Conservation (phyloP, 92 coral and sea anemone species). For the Palythoa grandis region DNA sequence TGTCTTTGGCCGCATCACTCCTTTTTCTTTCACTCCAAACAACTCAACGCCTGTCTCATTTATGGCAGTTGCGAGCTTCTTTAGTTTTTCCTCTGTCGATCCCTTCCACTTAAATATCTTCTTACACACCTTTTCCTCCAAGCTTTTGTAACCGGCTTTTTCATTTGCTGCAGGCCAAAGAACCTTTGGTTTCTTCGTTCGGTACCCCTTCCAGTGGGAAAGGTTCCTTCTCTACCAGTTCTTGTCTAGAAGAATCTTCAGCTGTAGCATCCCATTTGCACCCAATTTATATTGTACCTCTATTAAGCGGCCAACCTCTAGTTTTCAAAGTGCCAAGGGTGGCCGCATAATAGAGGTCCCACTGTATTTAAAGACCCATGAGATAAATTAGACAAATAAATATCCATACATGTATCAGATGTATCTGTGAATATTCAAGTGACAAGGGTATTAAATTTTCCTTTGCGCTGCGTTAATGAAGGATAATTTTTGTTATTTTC, state of each 20-base stretch:
- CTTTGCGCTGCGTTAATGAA: conserved; percentile 14
- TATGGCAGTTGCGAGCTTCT: conserved; percentile 9
- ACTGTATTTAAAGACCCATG: too few species aligned
- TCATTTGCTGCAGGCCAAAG: conserved; percentile 18
- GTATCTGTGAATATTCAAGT: conserved; percentile 2
- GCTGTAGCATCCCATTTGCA: too few species aligned
- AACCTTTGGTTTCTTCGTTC: conserved; percentile 21
- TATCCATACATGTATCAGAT: conserved; percentile 11
- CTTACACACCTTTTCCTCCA: conserved; percentile 20
- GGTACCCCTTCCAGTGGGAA: background rate
- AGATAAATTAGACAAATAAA: conserved; percentile 17
- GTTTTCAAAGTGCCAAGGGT: too few species aligned
- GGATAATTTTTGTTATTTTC: conserved; percentile 14
- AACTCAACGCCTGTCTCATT: background rate
- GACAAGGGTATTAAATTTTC: background rate
- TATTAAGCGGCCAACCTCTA: too few species aligned
- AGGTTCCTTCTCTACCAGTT: background rate
- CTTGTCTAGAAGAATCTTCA: background rate
- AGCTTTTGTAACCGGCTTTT: conserved; percentile 23
- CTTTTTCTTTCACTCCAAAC: background rate
- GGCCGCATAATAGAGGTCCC: too few species aligned
- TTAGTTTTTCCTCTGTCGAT: background rate
- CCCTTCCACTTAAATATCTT: conserved; percentile 19
- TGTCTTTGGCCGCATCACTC: background rate
- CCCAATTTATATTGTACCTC: too few species aligned